Evolutionary conservation across 2,113 vertebrate species (phyloP).

Genomic region (Rhinoderma darwinii): DNA sequence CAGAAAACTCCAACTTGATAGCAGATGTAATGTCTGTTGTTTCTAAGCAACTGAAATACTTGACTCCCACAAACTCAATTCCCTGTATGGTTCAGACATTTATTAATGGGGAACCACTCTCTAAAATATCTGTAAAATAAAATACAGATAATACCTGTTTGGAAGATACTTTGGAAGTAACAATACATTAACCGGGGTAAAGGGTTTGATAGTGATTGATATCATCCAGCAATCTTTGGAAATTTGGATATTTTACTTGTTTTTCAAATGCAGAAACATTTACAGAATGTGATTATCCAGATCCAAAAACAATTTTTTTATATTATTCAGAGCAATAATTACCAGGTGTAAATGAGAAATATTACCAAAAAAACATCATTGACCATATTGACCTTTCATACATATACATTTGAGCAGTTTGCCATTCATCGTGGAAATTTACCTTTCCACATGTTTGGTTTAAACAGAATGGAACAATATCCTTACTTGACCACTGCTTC

Average conservation of each 20-base stretch:
- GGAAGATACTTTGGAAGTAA: background rate
- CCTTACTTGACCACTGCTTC: too few relatives aligned
- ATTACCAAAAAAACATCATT: too few relatives aligned
- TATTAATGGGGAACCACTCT: background rate
- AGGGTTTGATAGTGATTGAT: background rate
- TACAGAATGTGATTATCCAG: background rate
- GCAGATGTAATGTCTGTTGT: constrained; percentile 42
- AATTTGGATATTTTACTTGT: background rate
- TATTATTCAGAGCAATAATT: background rate
- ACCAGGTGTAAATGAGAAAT: too few relatives aligned
- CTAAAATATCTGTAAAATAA: background rate
- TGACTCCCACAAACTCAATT: constrained; percentile 21
- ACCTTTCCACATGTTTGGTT: too few relatives aligned
- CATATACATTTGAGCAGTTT: too few relatives aligned
- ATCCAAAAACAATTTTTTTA: too few relatives aligned
- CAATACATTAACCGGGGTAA: background rate
- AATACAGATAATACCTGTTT: background rate
- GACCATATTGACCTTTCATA: too few relatives aligned
- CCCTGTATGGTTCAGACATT: constrained; percentile 11
- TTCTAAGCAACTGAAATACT: constrained; percentile 48
- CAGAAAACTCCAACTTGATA: constrained; percentile 30
- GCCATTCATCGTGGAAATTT: too few relatives aligned
- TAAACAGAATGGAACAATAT: too few relatives aligned
- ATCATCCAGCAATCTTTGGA: background rate
- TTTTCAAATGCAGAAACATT: background rate